Evolutionary conservation across 2,113 vertebrate species (phyloP), one percentile per base, ranked within the genome.

Genomic region (Atherinomorus stipes): DNA sequence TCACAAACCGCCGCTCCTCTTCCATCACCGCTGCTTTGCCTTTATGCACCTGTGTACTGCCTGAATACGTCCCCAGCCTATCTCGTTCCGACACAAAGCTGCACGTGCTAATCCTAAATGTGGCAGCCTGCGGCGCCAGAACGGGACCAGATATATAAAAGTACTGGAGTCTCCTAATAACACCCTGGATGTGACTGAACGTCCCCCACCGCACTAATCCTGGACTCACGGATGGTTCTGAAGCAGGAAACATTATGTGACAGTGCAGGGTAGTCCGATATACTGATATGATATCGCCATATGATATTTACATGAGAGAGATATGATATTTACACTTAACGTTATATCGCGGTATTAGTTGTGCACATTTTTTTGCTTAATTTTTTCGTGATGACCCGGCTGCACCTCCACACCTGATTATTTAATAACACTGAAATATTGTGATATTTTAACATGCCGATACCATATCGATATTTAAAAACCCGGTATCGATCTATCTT

Each of bases 61-160:
- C 71, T 87, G 72, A 86, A 85, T 71, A 64, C 74, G 81, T 51
- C 59, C 63, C 54, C 49, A 52, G 79, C 81, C 86, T 85, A 89
- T 92, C 89, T 88, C 83, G 37, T 49, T 62, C 66, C 37, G 31
- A 45, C 88, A 89, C 90, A 88, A 83, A 89, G 85, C 63, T 71
- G 71, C 78, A 77, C 80, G 80, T 86, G 83, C 78, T 89, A 86
- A 86, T 90, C 84, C 77, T 67, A 81, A 89, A 76, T 71, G 82
- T 61, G 70, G 73, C 67, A 72, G 79, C 74, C 81, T 19, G 58
- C 45, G 71, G 77, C 1, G 8, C 25, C 70, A 40, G 16, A 60
- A 77, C 2, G 23, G 76, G 45, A 40, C 71, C 50, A 74, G 74
- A 83, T 78, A 76, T 76, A 45, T 18, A 51, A 73, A 84, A 76